Evolutionary conservation across 2,888 invertebrate genomes (phyloP), one percentile per base, ranked within the genome.

Genomic region (Nomada ruficornis): DNA sequence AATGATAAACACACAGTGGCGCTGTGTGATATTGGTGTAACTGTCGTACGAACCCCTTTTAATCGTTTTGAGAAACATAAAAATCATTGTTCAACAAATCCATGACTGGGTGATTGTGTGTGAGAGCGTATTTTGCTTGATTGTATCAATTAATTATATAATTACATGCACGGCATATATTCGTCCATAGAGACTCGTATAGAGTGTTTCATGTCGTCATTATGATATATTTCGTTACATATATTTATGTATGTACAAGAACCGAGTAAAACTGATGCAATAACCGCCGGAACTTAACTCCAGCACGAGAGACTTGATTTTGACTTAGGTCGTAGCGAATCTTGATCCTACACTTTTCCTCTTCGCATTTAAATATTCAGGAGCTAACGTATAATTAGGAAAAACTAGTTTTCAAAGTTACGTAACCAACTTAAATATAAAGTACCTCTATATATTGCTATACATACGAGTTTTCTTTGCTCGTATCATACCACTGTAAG

Each of bases 31-130:
- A 77, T n/a, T 54, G 64, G 59, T 70, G 63, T 47, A 55, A 74
- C 69, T 50, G 29, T 59, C 44, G 64, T 42, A 59, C 60, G 77
- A 77, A 73, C 23, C 70, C 67, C 75, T 36, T 87, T 73, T 59
- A 57, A 68, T 80, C 15, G 7, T 52, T 67, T 55, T 15, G 13
- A 36, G n/a, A 86, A 86, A 79, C 69, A 72, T 85, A 80, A 80
- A 82, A 79, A 84, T 77, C 78, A 72, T 73, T 57, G n/a, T 36
- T 68, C 62, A 65, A 69, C 63, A 85, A 89, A 89, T 90, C 90
- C 88, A 89, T 89, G 89, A 89, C 89, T 89, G 80, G 89, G 85
- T 60, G 69, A 73, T 82, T 71, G 62, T 4, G 65, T 60, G 15
- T 52, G 54, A 70, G 59, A 70, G 47, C 50, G 23, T 63, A 9